Conservation (phyloP, 2,113 vertebrate species). For the Perognathus longimembris region DNA sequence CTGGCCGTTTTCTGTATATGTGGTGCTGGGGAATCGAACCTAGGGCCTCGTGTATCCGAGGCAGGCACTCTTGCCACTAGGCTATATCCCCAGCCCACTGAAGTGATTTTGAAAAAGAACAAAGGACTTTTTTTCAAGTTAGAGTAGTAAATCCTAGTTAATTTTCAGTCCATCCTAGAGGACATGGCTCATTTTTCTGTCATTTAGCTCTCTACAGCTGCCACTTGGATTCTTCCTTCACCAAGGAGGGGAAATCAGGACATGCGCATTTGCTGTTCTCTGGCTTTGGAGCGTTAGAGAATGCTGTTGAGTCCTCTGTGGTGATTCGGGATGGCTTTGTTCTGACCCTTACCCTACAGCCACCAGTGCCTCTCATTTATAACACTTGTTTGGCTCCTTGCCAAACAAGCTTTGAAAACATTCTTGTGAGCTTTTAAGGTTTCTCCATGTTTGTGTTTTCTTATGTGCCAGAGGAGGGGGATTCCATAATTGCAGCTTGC, state of each 20-base stretch:
- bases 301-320: background rate
- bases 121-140: background rate
- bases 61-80: too few species aligned
- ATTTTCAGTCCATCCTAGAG: too few species aligned
- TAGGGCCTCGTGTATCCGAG: too few species aligned
- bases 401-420: background rate
- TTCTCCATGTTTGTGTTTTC: background rate
- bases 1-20: too few species aligned
- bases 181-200: background rate
- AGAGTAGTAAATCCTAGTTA: too few species aligned
- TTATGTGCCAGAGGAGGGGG: background rate
- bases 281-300: background rate
- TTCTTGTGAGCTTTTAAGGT: background rate
- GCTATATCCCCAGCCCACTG: too few species aligned
- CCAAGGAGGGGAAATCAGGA: background rate
- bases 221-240: background rate
- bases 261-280: background rate
- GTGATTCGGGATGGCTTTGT: background rate
- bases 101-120: too few species aligned
- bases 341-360: background rate
- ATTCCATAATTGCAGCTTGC: background rate
- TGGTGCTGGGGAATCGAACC: too few species aligned
- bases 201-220: background rate
- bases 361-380: background rate
- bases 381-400: background rate